Evolutionary conservation across 2,113 vertebrate species (phyloP), one percentile per base, ranked within the genome.

Genomic region (Serilophus lunatus): DNA sequence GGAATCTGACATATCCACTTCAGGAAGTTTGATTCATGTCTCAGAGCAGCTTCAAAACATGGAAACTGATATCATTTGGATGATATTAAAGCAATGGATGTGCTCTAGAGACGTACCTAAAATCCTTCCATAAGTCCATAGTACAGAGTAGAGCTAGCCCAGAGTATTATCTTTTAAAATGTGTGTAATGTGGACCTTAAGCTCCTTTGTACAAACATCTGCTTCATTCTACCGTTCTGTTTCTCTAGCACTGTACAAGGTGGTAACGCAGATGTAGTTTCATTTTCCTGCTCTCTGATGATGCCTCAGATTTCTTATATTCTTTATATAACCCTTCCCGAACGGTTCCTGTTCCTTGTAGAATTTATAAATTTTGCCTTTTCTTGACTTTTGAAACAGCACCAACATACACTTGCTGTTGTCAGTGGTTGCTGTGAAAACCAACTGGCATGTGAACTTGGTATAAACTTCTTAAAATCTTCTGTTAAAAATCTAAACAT

Each of bases 361-460:
- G 70, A 64, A 64, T 42, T 85, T 31, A 24, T 29, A 4, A 47
- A 23, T 71, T 90, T 76, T 79, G 33, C n/a, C 17, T 51, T 40
- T 24, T 35, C 10, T 36, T 57, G 14, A 25, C 10, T 47, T 82
- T 59, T 44, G 5, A 79, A 92, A 71, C 19, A 66, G 38, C 47
- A 82, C 2, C 7, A 69, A 35, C 2, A 5, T 14, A 42, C 15
- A 38, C 13, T 28, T 57, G 29, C 28, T 28, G 26, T 31, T 47
- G 29, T n/a, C 80, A 84, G 74, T 10, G 28, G 13, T 26, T n/a
- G 33, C 33, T 71, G 45, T 60, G 54, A 75, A 74, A 88, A 40
- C 7, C 29, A 76, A 31, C 6, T 26, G 47, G n/a, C 17, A 6
- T 0, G 0, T 31, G n/a, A 14, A 40, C 11, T 63, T 54, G 16